Evolutionary conservation across 1,140 invertebrate genomes (phyloP).

Genomic region (Gryon sp.): DNA sequence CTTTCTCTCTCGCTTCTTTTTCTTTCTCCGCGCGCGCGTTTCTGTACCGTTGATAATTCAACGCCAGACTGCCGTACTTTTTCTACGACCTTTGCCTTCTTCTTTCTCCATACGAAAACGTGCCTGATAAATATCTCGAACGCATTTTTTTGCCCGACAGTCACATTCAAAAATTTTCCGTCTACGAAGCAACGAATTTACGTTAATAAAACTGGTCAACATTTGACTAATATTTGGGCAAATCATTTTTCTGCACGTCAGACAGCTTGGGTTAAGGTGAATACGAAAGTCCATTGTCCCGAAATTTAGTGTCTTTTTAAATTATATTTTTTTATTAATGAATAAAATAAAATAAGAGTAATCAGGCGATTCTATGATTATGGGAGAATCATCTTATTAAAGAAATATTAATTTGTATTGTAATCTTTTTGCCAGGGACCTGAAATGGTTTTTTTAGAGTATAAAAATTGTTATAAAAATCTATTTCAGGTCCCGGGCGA

Average conservation of each 20-base stretch:
- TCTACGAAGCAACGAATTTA: not conserved
- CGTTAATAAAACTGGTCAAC: constrained; percentile 23
- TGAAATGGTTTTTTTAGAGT: too few relatives aligned
- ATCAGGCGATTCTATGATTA: too few relatives aligned
- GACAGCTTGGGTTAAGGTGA: not conserved
- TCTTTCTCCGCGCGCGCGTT: constrained; percentile 14
- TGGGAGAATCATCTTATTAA: too few relatives aligned
- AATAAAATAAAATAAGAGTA: too few relatives aligned
- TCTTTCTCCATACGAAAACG: constrained; percentile 32
- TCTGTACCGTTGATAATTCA: constrained; percentile 65
- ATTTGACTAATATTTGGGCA: constrained; percentile 1
- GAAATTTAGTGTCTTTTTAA: too few relatives aligned
- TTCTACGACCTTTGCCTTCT: constrained; percentile 43
- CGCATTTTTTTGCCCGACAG: constrained; percentile 42
- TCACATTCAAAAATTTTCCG: constrained; percentile 36
- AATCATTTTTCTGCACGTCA: constrained; percentile 7
- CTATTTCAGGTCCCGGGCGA: too few relatives aligned
- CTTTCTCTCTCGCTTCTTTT: constrained; percentile 58
- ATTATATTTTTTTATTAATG: too few relatives aligned
- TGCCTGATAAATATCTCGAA: constrained; percentile 48
- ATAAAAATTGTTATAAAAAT: too few relatives aligned
- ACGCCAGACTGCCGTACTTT: constrained; percentile 41
- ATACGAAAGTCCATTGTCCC: not conserved
- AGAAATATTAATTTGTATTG: too few relatives aligned
- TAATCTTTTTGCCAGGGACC: too few relatives aligned